phyloP scores from a whole-genome alignment of 53 echinoderm and acorn worm genomes.

The Paracentrotus lividus region DNA sequence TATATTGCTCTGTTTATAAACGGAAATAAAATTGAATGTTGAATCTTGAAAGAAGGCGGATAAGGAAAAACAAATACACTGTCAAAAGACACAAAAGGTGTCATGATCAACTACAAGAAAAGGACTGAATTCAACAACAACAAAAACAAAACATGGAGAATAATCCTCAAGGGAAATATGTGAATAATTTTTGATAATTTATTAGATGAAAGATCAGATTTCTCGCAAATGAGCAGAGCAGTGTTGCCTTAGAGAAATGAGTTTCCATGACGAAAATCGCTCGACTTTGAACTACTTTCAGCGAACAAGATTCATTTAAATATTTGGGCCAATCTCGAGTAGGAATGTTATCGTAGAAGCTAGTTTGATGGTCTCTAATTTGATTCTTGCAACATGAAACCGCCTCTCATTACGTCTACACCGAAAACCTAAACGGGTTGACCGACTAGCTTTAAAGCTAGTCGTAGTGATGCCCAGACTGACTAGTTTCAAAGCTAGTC shows the following conservation, averaged over 20 bases:
- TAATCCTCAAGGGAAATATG: too few species aligned
- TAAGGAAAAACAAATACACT: too few species aligned
- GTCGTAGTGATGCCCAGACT: too few species aligned
- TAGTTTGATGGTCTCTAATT: slow-evolving; percentile 36
- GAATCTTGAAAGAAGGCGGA: too few species aligned
- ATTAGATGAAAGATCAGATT: background rate
- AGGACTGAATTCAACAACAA: background rate
- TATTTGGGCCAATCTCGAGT: background rate
- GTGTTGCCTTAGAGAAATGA: background rate
- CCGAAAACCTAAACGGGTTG: too few species aligned
- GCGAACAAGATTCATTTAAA: background rate
- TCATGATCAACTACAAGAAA: background rate
- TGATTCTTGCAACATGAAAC: slow-evolving; percentile 33
- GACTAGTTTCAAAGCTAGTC: too few species aligned
- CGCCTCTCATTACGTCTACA: background rate
- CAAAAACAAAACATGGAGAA: background rate
- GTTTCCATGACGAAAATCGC: background rate
- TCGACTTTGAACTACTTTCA: background rate
- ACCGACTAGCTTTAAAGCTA: too few species aligned
- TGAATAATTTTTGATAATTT: background rate
- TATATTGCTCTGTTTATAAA: too few species aligned
- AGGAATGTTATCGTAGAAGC: background rate
- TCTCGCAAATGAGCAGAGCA: background rate
- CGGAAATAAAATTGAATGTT: too few species aligned
- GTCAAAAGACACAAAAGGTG: too few species aligned